These are phyloP conservation scores for Carassius auratus DNA, from an alignment of 2,113 vertebrate genomes.

Conservation along the genomic window DNA sequence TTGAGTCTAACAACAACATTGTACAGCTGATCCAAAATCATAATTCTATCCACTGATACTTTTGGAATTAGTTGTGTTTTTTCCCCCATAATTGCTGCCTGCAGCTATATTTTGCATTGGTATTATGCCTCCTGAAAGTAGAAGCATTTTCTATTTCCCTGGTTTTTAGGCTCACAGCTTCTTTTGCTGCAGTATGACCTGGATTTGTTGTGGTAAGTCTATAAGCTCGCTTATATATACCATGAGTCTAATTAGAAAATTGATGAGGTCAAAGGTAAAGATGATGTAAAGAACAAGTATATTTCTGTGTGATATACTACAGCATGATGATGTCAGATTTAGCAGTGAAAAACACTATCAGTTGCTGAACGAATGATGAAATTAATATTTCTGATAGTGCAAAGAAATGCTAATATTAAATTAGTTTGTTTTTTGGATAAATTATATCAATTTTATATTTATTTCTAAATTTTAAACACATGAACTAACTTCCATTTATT, in stretches of 20 bases:
- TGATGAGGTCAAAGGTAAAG: neutral
- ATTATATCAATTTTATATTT: no score
- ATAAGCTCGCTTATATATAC: neutral
- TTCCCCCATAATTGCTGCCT: slow-evolving; percentile 8
- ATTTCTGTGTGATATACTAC: neutral
- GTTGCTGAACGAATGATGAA: no score
- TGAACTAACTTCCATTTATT: no score
- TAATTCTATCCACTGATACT: neutral
- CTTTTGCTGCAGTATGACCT: neutral
- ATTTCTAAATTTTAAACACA: no score
- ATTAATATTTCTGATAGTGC: no score
- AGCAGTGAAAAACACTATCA: no score
- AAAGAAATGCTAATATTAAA: no score
- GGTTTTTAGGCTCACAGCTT: neutral
- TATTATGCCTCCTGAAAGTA: slow-evolving; percentile 10
- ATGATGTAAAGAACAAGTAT: neutral
- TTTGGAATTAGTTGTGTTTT: neutral
- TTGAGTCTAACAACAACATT: no score
- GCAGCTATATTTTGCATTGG: neutral
- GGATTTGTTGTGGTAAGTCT: neutral
- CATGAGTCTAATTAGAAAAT: neutral
- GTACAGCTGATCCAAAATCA: neutral
- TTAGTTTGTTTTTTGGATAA: no score
- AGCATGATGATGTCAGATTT: no score
- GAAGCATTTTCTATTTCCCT: neutral